Base-by-base conservation (phyloP, 2,888 invertebrate species). In the Perdita meconis region DNA sequence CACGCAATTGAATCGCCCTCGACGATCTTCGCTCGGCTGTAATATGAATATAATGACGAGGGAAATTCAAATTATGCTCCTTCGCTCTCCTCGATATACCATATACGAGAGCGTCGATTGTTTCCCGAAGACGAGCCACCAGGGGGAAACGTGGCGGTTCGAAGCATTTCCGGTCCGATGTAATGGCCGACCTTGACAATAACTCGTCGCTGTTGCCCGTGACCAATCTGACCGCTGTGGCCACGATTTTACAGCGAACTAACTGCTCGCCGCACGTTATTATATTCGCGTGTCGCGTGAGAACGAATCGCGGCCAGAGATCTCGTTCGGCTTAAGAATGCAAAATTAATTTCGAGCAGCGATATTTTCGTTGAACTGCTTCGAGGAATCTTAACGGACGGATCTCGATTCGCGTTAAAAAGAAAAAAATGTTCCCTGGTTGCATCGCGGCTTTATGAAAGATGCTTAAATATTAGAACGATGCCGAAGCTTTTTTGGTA, bases 151-250 rank as follows among this genome's bases (percentile, higher is more conserved):
- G 76, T 55, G 67, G 77, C 80, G 80, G 82, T 66, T 66, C n/a
- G 38, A 82, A 76, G 84, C 53, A 84, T 84, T 84, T 84, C 83
- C 84, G 83, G 83, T 80, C 72, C 63, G 72, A 80, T 71, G 67
- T 70, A 66, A 71, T 60, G 44, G 66, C 24, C 60, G 80, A 66
- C 83, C 83, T 84, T 84, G 82, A 57, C 71, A 76, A 59, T 68
- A 69, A 78, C 57, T 59, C 57, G 66, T 60, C 40, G 55, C 44
- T 60, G 50, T 60, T 55, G 53, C 36, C 66, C 30, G 56, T 56
- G 65, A 63, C 47, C 66, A 71, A 61, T 50, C 60, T n/a, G 38
- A 13, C 55, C 44, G 50, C 22, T 24, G 36, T 30, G 16, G 38
- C 22, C 30, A 69, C 44, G 13, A 22, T 65, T 65, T 57, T 19